Evolutionary conservation across 2,797 vertebrate genomes (phyloP).

Genomic region (Hippocampus kuda): DNA sequence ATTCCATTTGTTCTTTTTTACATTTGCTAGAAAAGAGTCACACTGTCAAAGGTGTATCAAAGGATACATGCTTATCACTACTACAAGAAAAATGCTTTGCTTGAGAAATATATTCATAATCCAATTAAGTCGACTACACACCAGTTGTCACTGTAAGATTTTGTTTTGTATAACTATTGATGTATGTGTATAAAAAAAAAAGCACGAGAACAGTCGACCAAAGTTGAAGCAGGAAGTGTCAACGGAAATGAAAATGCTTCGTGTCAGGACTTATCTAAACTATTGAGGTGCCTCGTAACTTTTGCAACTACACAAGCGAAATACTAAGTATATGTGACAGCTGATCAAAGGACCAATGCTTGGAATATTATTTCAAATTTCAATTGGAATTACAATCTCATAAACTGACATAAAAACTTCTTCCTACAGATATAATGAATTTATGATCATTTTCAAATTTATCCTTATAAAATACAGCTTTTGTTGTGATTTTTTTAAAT

Average conservation of each 20-base stretch:
- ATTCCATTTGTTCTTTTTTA: neutral
- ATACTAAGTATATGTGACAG: neutral
- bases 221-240: slow-evolving; percentile 1
- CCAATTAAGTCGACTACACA: neutral
- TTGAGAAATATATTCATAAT: neutral
- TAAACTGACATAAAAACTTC: no score
- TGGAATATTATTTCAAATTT: neutral
- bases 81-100: neutral
- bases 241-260: slow-evolving; percentile 4
- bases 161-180: neutral
- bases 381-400: no score
- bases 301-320: neutral
- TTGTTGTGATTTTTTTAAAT: neutral
- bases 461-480: neutral
- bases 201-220: neutral
- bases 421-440: neutral
- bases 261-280: neutral
- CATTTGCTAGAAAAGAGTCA: neutral
- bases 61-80: neutral
- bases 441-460: neutral
- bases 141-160: neutral
- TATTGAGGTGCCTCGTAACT: neutral
- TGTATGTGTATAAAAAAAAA: neutral
- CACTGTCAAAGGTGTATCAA: neutral
- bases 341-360: neutral